Evolutionary conservation across 1,140 invertebrate genomes (phyloP).

Genomic region (Penaeus vannamei): DNA sequence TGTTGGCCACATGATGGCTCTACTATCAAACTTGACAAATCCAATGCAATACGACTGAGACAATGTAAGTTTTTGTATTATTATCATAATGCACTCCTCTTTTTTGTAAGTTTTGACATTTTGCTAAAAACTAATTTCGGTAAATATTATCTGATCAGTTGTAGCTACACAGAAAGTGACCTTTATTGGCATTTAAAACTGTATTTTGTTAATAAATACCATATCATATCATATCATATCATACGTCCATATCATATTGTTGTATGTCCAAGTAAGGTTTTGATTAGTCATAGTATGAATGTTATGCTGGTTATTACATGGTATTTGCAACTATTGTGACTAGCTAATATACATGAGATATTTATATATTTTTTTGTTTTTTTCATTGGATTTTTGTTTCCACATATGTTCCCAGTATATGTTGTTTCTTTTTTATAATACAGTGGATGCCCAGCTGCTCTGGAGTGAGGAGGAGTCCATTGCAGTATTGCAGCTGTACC

Average conservation of each 20-base stretch:
- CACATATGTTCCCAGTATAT: not conserved
- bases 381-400: not conserved
- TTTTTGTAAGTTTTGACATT: not conserved
- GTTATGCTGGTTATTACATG: no score
- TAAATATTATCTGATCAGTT: no score
- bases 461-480: not conserved
- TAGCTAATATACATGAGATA: no score
- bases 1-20: conserved; percentile 45
- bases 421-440: not conserved
- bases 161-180: no score
- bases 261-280: no score
- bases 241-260: no score
- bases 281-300: no score
- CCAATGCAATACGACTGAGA: conserved; percentile 17
- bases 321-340: no score
- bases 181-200: no score
- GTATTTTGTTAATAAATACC: no score
- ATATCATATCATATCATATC: no score
- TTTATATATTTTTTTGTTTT: not conserved
- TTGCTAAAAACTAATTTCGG: not conserved
- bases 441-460: not conserved
- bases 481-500: conserved; percentile 19
- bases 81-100: not conserved
- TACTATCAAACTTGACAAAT: conserved; percentile 32
- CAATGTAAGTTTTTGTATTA: conserved; percentile 5